Percentiles rank a stretch among this genome's conserved stretches.
Evolutionary conservation across 2,888 invertebrate genomes (phyloP).

Genomic region (Leptinotarsa peninsularis): DNA sequence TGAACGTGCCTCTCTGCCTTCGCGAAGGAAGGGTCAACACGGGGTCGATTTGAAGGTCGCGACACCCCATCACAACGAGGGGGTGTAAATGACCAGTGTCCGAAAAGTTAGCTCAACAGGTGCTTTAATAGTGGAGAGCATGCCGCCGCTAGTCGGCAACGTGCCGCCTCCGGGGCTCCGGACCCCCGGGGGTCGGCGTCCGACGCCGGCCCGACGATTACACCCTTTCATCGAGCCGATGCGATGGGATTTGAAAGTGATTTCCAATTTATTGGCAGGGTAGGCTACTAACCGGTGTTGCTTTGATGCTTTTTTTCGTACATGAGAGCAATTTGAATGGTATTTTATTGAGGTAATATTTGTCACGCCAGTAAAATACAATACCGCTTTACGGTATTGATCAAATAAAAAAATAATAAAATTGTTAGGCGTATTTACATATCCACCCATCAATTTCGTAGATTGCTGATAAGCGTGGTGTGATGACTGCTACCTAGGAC

Average conservation of each 20-base stretch:
- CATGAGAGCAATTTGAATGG: not conserved
- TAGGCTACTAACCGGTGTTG: not conserved
- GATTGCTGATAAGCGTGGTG: too few species aligned
- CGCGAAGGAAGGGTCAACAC: conserved; percentile 37
- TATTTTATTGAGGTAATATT: not conserved
- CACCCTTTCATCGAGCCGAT: conserved; percentile 11
- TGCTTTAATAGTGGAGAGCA: conserved; percentile 16
- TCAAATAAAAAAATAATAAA: too few species aligned
- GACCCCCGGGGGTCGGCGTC: conserved; percentile 2
- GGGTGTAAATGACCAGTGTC: conserved; percentile 41
- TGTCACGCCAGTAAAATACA: too few species aligned
- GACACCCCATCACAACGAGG: conserved; percentile 33
- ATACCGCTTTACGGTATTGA: too few species aligned
- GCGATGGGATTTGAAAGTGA: conserved; percentile 10
- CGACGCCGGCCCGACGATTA: not conserved
- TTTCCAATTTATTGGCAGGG: conserved; percentile 8
- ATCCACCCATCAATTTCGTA: too few species aligned
- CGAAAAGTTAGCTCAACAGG: conserved; percentile 29
- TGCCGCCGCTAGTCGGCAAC: conserved; percentile 10
- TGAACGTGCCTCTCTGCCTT: conserved; percentile 26
- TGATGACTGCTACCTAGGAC: too few species aligned
- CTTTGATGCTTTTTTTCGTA: not conserved
- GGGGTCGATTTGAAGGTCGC: conserved; percentile 38
- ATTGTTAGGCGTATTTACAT: too few species aligned
- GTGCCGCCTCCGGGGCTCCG: not conserved